Evolutionary conservation across 2,797 vertebrate genomes (phyloP), one percentile per base, ranked within the genome.

Genomic region (Borostomias antarcticus): DNA sequence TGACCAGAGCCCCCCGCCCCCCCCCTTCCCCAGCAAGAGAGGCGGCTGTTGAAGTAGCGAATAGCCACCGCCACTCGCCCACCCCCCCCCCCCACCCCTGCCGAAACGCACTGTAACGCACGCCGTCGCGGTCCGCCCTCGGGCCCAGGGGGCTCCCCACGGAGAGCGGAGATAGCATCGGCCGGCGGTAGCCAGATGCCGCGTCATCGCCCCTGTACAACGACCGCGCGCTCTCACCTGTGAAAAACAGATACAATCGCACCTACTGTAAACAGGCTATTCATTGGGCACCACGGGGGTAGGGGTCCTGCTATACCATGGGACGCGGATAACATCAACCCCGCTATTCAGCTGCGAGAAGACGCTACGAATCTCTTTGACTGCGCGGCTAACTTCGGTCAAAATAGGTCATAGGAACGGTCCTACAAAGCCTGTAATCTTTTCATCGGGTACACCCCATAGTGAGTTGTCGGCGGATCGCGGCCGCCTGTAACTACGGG

Each of bases 21-120:
- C n/a, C n/a, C n/a, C n/a, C 50, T 23, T 76, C 77, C 72, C 60
- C 69, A 62, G 50, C 66, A n/a, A n/a, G 19, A 62, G 66, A 74
- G 32, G 29, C 58, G 68, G 54, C 11, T n/a, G n/a, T n/a, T n/a
- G 52, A 58, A 59, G 28, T 21, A 13, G 64, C 65, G 64, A 25
- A 40, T 37, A 32, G 48, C 40, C 25, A 30, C 29, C 50, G 29
- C n/a, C n/a, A n/a, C n/a, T n/a, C n/a, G n/a, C n/a, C n/a, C n/a
- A n/a, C n/a, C n/a, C n/a, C n/a, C n/a, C n/a, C n/a, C n/a, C n/a
- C 19, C 25, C 4, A 1, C 26, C 37, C 59, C 29, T 25, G 32
- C 48, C n/a, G 19, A 29, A 54, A 10, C 32, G 3, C 28, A 43
- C 37, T 15, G 7, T 47, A 35, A 26, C 56, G 7, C 26, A 57